Conservation (phyloP, 2,888 invertebrate species). For the Calephelis perditalis region DNA sequence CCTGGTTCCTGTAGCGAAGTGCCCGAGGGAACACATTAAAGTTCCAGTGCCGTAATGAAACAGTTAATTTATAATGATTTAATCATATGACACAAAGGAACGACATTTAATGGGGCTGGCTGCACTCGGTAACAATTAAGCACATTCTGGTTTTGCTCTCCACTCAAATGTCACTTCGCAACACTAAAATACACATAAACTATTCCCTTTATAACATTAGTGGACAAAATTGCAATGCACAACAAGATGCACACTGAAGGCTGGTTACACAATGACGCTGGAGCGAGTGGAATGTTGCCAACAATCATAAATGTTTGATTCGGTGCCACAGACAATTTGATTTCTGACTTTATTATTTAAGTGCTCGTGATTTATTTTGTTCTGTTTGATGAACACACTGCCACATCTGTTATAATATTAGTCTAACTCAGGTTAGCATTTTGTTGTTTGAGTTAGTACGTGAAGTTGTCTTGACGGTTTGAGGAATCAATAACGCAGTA, state of each 20-base stretch:
- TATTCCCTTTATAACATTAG: slow-evolving; percentile 13
- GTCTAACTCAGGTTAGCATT: too few species aligned
- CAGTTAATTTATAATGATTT: slow-evolving; percentile 7
- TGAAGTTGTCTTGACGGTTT: too few species aligned
- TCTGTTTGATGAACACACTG: slow-evolving; percentile 13
- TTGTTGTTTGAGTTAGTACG: too few species aligned
- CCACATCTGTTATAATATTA: too few species aligned
- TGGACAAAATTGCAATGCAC: slow-evolving; percentile 24
- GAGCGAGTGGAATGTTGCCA: slow-evolving; percentile 44
- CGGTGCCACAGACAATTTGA: slow-evolving; percentile 40
- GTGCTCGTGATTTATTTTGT: slow-evolving; percentile 27
- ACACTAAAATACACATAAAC: slow-evolving; percentile 13
- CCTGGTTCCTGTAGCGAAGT: not conserved
- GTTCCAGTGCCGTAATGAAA: slow-evolving; percentile 1
- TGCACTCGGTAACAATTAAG: slow-evolving; percentile 7
- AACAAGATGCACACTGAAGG: slow-evolving; percentile 26
- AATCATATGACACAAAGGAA: slow-evolving; percentile 7
- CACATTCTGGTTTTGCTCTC: slow-evolving; percentile 1
- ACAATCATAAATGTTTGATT: slow-evolving; percentile 52
- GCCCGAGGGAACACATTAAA: slow-evolving; percentile 2
- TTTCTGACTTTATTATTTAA: slow-evolving; percentile 34
- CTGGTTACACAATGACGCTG: slow-evolving; percentile 29
- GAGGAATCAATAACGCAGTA: too few species aligned
- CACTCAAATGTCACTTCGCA: not conserved
- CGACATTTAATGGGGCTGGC: not conserved